Evolutionary conservation across 2,888 invertebrate genomes (phyloP).

Genomic region (Ochropleura plecta): DNA sequence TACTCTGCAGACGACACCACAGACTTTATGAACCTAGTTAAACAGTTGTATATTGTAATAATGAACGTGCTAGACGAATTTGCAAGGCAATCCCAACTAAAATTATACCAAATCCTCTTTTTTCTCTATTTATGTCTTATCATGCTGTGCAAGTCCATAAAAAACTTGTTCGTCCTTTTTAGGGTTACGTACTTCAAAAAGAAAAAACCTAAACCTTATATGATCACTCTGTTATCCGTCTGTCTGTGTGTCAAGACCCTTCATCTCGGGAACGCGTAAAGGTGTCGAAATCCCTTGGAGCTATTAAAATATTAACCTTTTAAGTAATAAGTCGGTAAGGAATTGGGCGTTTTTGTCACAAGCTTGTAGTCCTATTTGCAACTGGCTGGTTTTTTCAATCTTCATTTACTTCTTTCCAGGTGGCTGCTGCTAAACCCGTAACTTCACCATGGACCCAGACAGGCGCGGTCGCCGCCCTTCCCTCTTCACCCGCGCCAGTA

Average conservation of each 20-base stretch:
- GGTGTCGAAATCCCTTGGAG: too few relatives aligned
- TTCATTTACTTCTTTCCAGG: conserved; percentile 71
- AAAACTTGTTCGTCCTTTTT: not conserved
- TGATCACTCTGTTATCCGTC: too few relatives aligned
- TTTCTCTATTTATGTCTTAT: not conserved
- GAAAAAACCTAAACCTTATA: too few relatives aligned
- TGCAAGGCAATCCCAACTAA: not conserved
- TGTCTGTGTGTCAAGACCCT: too few relatives aligned
- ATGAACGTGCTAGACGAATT: not conserved
- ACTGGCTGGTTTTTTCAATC: not conserved
- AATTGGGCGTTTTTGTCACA: too few relatives aligned
- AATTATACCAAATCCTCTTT: not conserved
- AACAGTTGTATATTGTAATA: not conserved
- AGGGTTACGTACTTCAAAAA: too few relatives aligned
- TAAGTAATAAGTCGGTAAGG: too few relatives aligned
- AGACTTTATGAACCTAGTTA: not conserved
- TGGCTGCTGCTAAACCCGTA: conserved; percentile 80
- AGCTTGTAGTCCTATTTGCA: too few relatives aligned
- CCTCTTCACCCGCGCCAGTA: conserved; percentile 71
- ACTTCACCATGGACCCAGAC: conserved; percentile 69
- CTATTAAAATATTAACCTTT: too few relatives aligned
- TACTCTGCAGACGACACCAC: not conserved
- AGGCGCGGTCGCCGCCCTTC: conserved; percentile 67
- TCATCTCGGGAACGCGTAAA: too few relatives aligned
- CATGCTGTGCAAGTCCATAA: not conserved